Base-by-base conservation (phyloP, 2,888 invertebrate species). In the Drosophila melanosoma region DNA sequence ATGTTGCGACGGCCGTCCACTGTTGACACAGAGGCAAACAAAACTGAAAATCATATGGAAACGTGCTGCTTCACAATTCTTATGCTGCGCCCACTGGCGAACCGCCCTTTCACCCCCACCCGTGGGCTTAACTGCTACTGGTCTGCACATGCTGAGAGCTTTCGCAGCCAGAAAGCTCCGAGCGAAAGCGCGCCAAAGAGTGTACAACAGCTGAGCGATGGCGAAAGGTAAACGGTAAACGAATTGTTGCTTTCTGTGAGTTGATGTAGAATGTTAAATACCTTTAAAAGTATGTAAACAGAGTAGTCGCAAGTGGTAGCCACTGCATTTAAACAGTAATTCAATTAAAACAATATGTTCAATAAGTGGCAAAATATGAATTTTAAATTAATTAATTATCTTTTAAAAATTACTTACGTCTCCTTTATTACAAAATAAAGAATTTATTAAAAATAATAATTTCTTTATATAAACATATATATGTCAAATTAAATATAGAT, bases 11-110 rank as follows among this genome's bases (percentile, higher is more conserved):
- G 6, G 49, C 56, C 51, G 51, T 72, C 72, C 33, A 57, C n/a
- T 42, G 33, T 35, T 42, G 66, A 56, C 48, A 35, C 70, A 74
- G 71, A 65, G 68, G 65, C 83, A 89, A 84, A 87, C 89, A 87
- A 85, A 87, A 89, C 85, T 85, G 80, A 77, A 63, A 74, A 77
- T 80, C 89, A 85, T 87, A 85, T 89, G 89, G 80, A 89, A 89
- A 84, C 89, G 82, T 79, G 87, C 89, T 65, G 38, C 76, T 69
- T 42, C 33, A 33, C 52, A 33, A 38, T 49, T 26, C 59, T 75
- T 82, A 84, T 84, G 83, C 87, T 89, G 64, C 45, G 52, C 11
- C 56, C 58, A 81, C 65, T 48, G 40, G 71, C 71, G 62, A 36
- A 26, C 29, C 35, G 36, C 15, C 17, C 35, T 11, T 42, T 40